phyloP scores from a whole-genome alignment of 2,113 vertebrate species.

The Glareola pratincola region DNA sequence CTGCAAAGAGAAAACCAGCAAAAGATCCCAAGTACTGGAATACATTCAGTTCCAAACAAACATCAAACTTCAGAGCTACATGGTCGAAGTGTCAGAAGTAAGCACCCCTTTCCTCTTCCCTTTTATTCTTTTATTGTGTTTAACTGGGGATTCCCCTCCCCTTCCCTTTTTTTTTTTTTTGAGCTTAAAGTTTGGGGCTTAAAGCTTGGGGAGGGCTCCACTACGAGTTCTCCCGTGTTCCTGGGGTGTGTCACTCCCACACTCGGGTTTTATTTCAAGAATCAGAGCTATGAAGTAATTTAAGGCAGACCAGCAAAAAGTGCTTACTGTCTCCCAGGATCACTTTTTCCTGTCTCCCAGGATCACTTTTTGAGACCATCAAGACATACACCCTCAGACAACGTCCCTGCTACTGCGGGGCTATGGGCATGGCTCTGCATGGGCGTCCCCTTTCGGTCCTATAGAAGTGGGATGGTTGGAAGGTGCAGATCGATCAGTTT shows the following conservation, averaged over 20 bases:
- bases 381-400: background rate
- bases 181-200: background rate
- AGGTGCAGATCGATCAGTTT: fast-evolving
- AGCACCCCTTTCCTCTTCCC: background rate
- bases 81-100: background rate
- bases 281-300: background rate
- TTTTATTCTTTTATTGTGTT: background rate
- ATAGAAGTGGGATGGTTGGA: background rate
- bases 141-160: fast-evolving
- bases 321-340: background rate
- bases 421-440: background rate
- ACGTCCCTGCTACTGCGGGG: fast-evolving
- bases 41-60: background rate
- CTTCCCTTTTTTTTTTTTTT: background rate
- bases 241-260: background rate
- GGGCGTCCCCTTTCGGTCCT: background rate
- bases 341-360: background rate
- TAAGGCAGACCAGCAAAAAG: background rate
- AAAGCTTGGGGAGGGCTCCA: background rate
- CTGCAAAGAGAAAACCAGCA: background rate
- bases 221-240: fast-evolving
- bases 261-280: background rate
- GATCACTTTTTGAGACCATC: background rate
- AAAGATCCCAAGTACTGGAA: background rate
- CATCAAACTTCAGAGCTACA: background rate